Percentiles rank a stretch among this genome's conserved stretches.
These are phyloP conservation scores for Catostylus mosaicus DNA, from an alignment of 30 jellyfish, hydroid and myxozoan species.

Conservation along the genomic window DNA sequence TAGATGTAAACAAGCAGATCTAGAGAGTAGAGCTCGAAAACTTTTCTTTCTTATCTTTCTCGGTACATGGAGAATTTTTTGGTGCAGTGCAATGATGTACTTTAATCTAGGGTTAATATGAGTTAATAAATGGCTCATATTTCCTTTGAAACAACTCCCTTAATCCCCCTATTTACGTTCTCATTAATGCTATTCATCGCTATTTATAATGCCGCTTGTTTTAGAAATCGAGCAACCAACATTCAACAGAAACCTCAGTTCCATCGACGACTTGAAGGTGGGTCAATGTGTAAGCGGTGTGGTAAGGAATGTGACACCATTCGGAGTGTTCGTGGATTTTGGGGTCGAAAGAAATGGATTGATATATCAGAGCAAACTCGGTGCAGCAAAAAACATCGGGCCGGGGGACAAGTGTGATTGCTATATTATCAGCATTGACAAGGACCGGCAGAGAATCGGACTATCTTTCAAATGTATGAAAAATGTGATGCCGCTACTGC, in stretches of 20 bases:
- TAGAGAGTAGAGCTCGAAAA: too few relatives aligned
- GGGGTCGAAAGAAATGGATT: constrained; percentile 77
- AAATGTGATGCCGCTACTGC: constrained; percentile 12
- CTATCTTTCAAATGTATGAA: constrained; percentile 13
- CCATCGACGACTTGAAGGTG: constrained; percentile 47
- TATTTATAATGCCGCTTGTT: not conserved
- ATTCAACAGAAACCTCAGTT: constrained; percentile 58
- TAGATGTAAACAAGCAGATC: too few relatives aligned
- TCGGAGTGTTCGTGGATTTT: constrained; percentile 92
- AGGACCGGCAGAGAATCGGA: constrained; percentile 58
- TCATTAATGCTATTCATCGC: not conserved
- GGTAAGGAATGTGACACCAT: constrained; percentile 79
- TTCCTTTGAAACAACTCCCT: too few relatives aligned
- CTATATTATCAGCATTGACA: constrained; percentile 57
- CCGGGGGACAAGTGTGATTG: constrained; percentile 96
- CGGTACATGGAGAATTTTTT: too few relatives aligned
- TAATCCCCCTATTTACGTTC: too few relatives aligned
- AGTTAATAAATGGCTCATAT: too few relatives aligned
- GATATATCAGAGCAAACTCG: constrained; percentile 59
- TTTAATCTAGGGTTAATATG: too few relatives aligned
- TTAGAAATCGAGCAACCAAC: constrained; percentile 83
- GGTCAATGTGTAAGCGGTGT: constrained; percentile 78
- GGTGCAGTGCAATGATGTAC: too few relatives aligned
- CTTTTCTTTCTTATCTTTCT: too few relatives aligned
- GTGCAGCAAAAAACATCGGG: constrained; percentile 53